phyloP scores from a whole-genome alignment of 2,113 vertebrate genomes.

The Anoplopoma fimbria region DNA sequence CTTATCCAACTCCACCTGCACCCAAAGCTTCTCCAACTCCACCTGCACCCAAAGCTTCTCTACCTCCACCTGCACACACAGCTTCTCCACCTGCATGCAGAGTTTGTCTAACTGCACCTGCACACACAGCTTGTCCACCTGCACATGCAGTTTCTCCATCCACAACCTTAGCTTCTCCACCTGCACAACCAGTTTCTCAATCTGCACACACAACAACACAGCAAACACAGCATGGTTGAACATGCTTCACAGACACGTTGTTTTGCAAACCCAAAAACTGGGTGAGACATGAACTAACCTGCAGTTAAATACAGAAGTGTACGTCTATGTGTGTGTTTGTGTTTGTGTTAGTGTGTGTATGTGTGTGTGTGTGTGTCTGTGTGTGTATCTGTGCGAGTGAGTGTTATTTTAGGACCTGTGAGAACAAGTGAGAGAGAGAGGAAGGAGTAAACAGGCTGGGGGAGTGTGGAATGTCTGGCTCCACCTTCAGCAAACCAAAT shows the following conservation, averaged over 20 bases:
- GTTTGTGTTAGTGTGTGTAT: too few relatives aligned
- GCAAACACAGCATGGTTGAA: background rate
- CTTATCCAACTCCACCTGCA: too few relatives aligned
- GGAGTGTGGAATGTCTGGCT: slow-evolving; percentile 32
- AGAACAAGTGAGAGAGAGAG: background rate
- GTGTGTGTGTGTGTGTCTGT: too few relatives aligned
- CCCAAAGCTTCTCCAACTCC: too few relatives aligned
- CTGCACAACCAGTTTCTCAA: background rate
- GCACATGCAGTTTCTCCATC: background rate
- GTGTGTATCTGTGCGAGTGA: background rate
- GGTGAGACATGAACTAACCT: background rate
- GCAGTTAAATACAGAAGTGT: background rate
- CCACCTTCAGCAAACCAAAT: slow-evolving; percentile 32
- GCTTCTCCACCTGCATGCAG: too few relatives aligned
- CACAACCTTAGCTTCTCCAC: background rate
- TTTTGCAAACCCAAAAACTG: background rate
- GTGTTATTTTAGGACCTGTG: too few relatives aligned
- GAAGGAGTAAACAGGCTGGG: background rate
- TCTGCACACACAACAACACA: background rate
- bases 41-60: too few relatives aligned
- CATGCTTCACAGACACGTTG: background rate
- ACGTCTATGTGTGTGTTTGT: too few relatives aligned
- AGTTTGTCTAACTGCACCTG: background rate
- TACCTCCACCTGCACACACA: too few relatives aligned
- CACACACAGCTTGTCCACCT: background rate